Evolutionary conservation across 2,888 invertebrate genomes (phyloP).

Genomic region (Eristalis arbustorum): DNA sequence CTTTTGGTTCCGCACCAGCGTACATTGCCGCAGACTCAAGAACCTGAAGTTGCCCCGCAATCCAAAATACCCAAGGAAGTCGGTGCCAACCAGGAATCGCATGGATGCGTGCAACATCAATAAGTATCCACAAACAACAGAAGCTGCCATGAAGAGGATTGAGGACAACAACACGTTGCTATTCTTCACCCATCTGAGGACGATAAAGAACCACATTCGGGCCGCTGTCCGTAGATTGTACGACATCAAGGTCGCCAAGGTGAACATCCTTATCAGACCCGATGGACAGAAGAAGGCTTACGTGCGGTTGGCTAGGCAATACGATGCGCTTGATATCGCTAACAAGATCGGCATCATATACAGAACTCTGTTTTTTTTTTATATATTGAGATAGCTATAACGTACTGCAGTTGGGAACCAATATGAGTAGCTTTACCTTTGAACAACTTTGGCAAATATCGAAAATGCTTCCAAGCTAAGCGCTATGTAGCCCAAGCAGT

Average conservation of each 20-base stretch:
- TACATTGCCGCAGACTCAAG: too few species aligned
- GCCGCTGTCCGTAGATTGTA: constrained; percentile 98
- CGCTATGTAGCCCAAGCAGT: too few species aligned
- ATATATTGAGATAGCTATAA: too few species aligned
- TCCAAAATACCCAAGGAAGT: too few species aligned
- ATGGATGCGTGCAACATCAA: constrained; percentile 99
- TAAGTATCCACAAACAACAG: constrained; percentile 98
- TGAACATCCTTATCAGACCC: constrained; percentile 97
- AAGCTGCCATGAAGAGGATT: constrained; percentile 99
- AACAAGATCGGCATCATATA: constrained; percentile 99
- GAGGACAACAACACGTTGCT: constrained; percentile 99
- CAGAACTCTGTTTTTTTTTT: too few species aligned
- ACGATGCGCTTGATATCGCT: constrained; percentile 99
- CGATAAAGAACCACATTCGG: constrained; percentile 98
- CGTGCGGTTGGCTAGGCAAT: constrained; percentile 97
- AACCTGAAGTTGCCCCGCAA: too few species aligned
- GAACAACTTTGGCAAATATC: too few species aligned
- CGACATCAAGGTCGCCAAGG: constrained; percentile 98
- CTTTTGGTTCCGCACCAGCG: too few species aligned
- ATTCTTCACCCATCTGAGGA: constrained; percentile 96
- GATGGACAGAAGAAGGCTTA: constrained; percentile 99
- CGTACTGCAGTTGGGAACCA: too few species aligned
- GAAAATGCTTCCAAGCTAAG: too few species aligned
- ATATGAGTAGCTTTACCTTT: too few species aligned
- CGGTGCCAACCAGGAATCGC: constrained; percentile 75